Evolutionary conservation across 2,113 vertebrate species (phyloP).

Genomic region (Poecilia latipinna): DNA sequence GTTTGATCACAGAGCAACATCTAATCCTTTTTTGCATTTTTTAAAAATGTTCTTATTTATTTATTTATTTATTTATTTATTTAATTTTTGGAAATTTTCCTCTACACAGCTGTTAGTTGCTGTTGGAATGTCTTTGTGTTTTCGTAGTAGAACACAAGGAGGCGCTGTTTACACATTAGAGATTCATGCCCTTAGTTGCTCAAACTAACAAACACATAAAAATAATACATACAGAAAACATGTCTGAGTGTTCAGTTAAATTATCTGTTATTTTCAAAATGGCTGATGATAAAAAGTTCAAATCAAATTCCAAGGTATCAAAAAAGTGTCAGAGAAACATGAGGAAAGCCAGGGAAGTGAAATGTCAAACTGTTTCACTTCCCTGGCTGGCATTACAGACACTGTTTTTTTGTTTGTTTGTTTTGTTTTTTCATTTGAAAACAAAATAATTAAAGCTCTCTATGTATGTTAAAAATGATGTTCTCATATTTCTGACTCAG

Average conservation of each 20-base stretch:
- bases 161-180: slow-evolving; percentile 5
- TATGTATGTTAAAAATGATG: neutral
- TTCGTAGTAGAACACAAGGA: slow-evolving; percentile 12
- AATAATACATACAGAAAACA: neutral
- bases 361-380: no score
- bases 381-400: no score
- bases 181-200: neutral
- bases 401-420: no score
- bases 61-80: neutral
- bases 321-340: no score
- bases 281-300: no score
- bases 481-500: neutral
- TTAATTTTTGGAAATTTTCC: neutral
- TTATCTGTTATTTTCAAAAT: no score
- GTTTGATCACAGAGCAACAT: neutral
- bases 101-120: neutral
- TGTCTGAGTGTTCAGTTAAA: no score
- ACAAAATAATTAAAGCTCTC: no score
- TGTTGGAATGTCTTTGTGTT: neutral
- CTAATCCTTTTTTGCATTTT: neutral
- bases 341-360: no score
- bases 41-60: no score
- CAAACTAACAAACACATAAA: neutral
- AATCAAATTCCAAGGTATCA: no score
- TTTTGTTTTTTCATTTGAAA: no score